These are phyloP conservation scores for Porites australiensis DNA, from an alignment of 64 coral and sea anemone species.

Conservation along the genomic window DNA sequence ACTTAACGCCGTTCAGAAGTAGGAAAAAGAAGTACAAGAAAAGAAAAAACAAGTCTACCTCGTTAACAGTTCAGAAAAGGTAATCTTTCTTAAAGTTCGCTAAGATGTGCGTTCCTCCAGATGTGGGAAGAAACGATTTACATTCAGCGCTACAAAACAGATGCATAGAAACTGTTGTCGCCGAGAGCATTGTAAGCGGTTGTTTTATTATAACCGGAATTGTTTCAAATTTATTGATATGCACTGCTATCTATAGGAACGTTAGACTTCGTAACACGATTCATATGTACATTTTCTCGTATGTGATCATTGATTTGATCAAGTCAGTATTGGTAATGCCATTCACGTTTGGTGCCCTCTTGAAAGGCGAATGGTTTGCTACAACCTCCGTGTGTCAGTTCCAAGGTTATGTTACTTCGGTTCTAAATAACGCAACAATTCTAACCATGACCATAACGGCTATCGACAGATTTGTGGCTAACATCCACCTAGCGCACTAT, in stretches of 20 bases:
- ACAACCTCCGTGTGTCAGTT: constrained; percentile 4
- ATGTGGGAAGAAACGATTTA: not conserved
- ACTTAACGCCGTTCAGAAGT: constrained; percentile 4
- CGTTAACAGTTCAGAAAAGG: not conserved
- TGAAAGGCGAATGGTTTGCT: constrained; percentile 44
- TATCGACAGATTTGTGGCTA: constrained; percentile 43
- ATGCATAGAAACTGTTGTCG: constrained; percentile 20
- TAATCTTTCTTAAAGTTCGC: too few species aligned
- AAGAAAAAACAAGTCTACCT: not conserved
- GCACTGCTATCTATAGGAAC: constrained; percentile 40
- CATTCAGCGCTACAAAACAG: constrained; percentile 14
- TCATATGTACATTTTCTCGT: constrained; percentile 58
- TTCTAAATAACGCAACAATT: not conserved
- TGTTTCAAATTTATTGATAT: constrained; percentile 6
- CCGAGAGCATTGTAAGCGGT: constrained; percentile 8
- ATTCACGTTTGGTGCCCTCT: not conserved
- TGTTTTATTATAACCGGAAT: not conserved
- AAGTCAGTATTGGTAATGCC: constrained; percentile 18
- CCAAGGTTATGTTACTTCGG: constrained; percentile 20
- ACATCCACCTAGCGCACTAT: not conserved
- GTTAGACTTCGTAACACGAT: not conserved
- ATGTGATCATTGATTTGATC: constrained; percentile 33
- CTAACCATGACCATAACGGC: constrained; percentile 44
- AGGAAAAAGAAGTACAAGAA: not conserved
- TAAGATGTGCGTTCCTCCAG: not conserved